These are phyloP conservation scores for Drosophila sp. DNA, from an alignment of 1,140 invertebrate genomes.

Conservation along the genomic window DNA sequence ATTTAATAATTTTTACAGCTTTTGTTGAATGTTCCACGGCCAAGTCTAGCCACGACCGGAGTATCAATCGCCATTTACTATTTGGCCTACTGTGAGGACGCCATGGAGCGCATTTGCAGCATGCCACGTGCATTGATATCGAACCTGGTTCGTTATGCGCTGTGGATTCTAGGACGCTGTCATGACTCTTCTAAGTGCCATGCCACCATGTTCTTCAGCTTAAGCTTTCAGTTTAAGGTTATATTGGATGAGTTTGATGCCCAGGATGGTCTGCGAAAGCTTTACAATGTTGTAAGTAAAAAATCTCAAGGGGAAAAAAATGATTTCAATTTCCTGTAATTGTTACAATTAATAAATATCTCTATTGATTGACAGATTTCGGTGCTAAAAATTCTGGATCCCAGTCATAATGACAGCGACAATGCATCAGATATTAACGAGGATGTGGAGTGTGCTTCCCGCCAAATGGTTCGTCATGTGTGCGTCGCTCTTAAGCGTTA, in stretches of 20 bases:
- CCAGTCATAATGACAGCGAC: conserved; percentile 90
- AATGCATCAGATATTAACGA: conserved; percentile 89
- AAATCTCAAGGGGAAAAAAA: neutral
- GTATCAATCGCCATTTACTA: conserved; percentile 98
- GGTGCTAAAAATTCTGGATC: conserved; percentile 86
- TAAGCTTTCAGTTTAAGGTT: conserved; percentile 95
- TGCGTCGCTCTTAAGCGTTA: conserved; percentile 96
- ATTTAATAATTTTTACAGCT: conserved; percentile 85
- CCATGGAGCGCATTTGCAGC: conserved; percentile 97
- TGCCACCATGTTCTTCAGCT: conserved; percentile 98
- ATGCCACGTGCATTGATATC: conserved; percentile 91
- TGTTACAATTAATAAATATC: neutral
- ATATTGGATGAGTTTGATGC: conserved; percentile 97
- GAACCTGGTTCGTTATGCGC: conserved; percentile 92
- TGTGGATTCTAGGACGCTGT: conserved; percentile 97
- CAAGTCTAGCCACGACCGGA: conserved; percentile 97
- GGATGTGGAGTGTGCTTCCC: conserved; percentile 95
- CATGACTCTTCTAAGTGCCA: conserved; percentile 98
- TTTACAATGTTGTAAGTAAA: conserved; percentile 94
- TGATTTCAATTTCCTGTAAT: neutral
- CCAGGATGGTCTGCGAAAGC: conserved; percentile 95
- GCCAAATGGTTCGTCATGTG: conserved; percentile 97
- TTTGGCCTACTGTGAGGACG: conserved; percentile 98
- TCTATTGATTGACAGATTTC: conserved; percentile 88
- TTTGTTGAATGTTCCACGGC: conserved; percentile 94